Conservation (phyloP, 1,140 invertebrate species). For the Lutraria rhynchaena region DNA sequence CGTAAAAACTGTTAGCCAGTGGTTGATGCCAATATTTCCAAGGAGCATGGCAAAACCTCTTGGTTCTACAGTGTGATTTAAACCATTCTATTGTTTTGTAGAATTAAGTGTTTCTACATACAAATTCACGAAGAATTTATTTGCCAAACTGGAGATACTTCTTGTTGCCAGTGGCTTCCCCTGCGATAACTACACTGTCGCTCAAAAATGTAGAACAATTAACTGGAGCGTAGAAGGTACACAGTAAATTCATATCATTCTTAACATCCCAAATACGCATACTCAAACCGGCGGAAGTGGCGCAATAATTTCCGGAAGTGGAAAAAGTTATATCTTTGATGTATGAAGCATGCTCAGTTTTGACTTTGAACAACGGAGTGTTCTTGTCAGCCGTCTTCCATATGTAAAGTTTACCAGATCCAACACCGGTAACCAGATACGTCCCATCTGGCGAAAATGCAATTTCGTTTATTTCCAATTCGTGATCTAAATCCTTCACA, state of each 20-base stretch:
- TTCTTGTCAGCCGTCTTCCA: conserved; percentile 28
- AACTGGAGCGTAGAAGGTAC: conserved; percentile 42
- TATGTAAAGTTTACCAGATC: conserved; percentile 28
- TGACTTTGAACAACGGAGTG: background rate
- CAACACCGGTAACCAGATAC: conserved; percentile 24
- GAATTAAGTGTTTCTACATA: too few relatives aligned
- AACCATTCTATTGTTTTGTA: too few relatives aligned
- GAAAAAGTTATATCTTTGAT: conserved; percentile 51
- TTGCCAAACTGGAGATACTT: conserved; percentile 31
- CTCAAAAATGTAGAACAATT: conserved; percentile 42
- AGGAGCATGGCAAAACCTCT: too few relatives aligned
- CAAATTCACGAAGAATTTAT: too few relatives aligned
- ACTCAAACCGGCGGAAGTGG: conserved; percentile 34
- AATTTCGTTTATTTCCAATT: background rate
- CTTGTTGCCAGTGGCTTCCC: conserved; percentile 42
- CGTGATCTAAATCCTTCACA: background rate
- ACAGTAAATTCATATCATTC: conserved; percentile 9
- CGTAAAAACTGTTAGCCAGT: too few relatives aligned
- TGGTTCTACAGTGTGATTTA: too few relatives aligned
- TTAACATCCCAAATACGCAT: conserved; percentile 54
- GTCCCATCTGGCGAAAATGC: conserved; percentile 40
- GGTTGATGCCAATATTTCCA: too few relatives aligned
- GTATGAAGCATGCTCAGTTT: conserved; percentile 31
- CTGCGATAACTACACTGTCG: conserved; percentile 17
- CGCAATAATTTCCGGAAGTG: conserved; percentile 30